Evolutionary conservation across 2,113 vertebrate species (phyloP), one percentile per base, ranked within the genome.

Genomic region (Poecilia latipinna): DNA sequence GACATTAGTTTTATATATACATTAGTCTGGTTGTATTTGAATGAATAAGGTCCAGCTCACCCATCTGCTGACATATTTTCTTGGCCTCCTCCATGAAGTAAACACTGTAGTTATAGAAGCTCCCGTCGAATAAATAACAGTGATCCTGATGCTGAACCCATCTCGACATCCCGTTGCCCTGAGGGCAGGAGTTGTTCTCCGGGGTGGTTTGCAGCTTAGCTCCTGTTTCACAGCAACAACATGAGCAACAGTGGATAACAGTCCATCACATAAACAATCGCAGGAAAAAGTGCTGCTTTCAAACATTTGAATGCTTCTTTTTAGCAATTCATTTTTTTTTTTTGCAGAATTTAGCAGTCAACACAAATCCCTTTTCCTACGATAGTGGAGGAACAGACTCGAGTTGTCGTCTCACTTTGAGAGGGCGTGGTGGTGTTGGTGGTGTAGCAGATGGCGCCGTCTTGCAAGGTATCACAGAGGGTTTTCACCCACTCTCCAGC

Each of bases 381-480:
- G 8, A 57, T 3, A 57, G 51, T 3, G 51, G 22, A 8, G 51
- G 22, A 57, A 57, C 1, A n/a, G 51, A 22, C 22, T 11, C 5
- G 8, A 8, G 8, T 57, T n/a, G 24, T 26, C 4, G 37, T 75
- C 92, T 90, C 85, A 94, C 94, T 91, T 64, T 90, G 91, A 31
- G 57, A 84, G 2, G 80, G 0, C 26, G 80, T 88, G 76, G 80
- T 87, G 78, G 80, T 19, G 74, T 24, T 69, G 87, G 79, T 86
- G 78, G 76, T 95, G 79, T 97, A 98, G 89, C 98, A 99, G 90
- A 99, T 90, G 80, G 97, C 96, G 79, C 97, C 97, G 22, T 98
- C 94, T 54, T 86, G 69, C 72, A 74, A 0, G n/a, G 61, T 63
- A 19, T 63, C 77, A 85, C 98, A 99, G 77, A 91, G 92, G 85